Percentiles rank a stretch among this genome's conserved stretches.
Conservation (phyloP, 1,140 invertebrate species). For the Trachelipus rathkii region DNA sequence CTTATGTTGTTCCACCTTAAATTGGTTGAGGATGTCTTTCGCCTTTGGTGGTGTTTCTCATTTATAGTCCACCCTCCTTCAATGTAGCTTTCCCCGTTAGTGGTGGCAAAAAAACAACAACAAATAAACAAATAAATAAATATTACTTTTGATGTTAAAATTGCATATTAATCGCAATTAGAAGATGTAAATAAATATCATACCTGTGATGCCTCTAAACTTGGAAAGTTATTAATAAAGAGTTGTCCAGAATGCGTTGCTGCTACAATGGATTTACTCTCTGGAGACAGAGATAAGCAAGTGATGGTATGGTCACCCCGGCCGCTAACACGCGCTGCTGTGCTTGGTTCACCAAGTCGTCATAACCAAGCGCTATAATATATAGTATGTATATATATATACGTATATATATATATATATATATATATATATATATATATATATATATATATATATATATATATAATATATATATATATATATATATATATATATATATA, state of each 20-base stretch:
- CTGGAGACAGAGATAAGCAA: slow-evolving; percentile 31
- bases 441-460: slow-evolving; percentile 20
- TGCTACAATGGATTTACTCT: slow-evolving; percentile 31
- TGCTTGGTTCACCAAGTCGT: slow-evolving; percentile 35
- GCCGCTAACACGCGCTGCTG: slow-evolving; percentile 39
- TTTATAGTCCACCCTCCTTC: too few species aligned
- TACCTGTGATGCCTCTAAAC: slow-evolving; percentile 34
- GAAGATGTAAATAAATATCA: too few species aligned
- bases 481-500: slow-evolving; percentile 11
- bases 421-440: slow-evolving; percentile 12
- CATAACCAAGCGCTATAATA: slow-evolving; percentile 37
- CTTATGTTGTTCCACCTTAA: too few species aligned
- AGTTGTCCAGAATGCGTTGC: slow-evolving; percentile 40
- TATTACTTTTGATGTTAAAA: too few species aligned
- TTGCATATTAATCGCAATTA: too few species aligned
- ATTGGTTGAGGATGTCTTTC: too few species aligned
- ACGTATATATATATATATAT: background rate
- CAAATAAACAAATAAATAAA: too few species aligned
- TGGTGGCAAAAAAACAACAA: too few species aligned
- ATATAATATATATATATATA: slow-evolving; percentile 12
- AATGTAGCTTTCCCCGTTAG: too few species aligned
- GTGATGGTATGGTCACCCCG: slow-evolving; percentile 40
- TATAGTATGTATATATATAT: background rate
- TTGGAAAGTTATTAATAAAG: slow-evolving; percentile 40
- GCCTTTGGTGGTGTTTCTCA: too few species aligned